Evolutionary conservation across 2,888 invertebrate species (phyloP).

Genomic region (Ornithoptera alexandrae): DNA sequence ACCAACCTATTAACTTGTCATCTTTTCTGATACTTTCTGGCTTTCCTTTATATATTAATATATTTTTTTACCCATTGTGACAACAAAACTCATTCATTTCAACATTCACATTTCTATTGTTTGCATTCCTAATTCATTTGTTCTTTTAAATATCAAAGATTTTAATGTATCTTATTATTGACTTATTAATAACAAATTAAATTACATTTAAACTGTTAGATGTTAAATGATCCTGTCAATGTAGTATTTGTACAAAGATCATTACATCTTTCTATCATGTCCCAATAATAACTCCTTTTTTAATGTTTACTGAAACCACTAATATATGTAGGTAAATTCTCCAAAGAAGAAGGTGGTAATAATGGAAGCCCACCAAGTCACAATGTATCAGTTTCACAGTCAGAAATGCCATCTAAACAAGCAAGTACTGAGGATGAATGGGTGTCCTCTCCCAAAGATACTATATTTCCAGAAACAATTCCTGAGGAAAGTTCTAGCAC

Average conservation of each 20-base stretch:
- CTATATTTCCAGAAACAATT: conserved; percentile 93
- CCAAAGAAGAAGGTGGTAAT: conserved; percentile 65
- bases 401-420: conserved; percentile 76
- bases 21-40: too few relatives aligned
- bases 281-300: neutral
- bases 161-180: neutral
- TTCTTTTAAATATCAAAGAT: too few relatives aligned
- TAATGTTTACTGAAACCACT: neutral
- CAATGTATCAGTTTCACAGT: conserved; percentile 73
- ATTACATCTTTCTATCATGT: neutral
- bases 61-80: too few relatives aligned
- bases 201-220: neutral
- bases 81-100: too few relatives aligned
- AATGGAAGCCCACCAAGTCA: conserved; percentile 84
- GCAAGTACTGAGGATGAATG: conserved; percentile 85
- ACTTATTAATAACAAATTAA: neutral
- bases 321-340: conserved; percentile 61
- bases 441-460: conserved; percentile 93
- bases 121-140: too few relatives aligned
- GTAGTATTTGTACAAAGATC: neutral
- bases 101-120: too few relatives aligned
- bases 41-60: too few relatives aligned
- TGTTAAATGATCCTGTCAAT: neutral
- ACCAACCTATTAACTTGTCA: too few relatives aligned
- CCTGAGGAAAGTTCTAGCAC: conserved; percentile 96